Evolutionary conservation across 2,113 vertebrate genomes (phyloP), one percentile per base, ranked within the genome.

Genomic region (Ramphastos sulfuratus): DNA sequence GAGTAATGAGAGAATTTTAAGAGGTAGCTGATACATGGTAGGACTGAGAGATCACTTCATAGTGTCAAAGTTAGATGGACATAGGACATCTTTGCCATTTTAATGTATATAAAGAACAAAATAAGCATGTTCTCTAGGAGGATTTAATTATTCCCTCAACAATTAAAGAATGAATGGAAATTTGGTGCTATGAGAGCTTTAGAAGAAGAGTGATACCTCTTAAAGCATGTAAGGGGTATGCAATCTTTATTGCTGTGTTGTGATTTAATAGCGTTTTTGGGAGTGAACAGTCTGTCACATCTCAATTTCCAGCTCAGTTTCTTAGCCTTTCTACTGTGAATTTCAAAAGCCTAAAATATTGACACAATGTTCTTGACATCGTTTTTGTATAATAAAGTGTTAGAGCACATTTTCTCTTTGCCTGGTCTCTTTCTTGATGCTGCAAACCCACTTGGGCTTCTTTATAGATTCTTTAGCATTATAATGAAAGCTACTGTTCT

Each of bases 401-500:
- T 52, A 28, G 42, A 94, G 54, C 35, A 27, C 23, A 8, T 39
- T 87, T 84, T 93, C 37, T 73, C 56, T 85, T 65, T 72, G 28
- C 44, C 44, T 24, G 21, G 7, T 25, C 10, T 84, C n/a, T 67
- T 87, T 85, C 42, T 85, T 85, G 46, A 59, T 76, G 23, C 56
- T 66, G 50, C 76, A 89, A 48, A 7, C 10, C n/a, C 74, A 14
- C 56, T 72, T 87, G 35, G 24, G 25, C 5, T 69, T 93, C 48
- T 88, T 86, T 82, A 74, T 89, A 61, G 42, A 21, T 3, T 3
- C 20, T 73, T 46, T 31, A 77, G 23, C 56, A 42, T 81, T 71
- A 37, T 81, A 87, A 77, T 70, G 59, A 82, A 89, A 89, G 46
- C 74, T 93, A 12, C 35, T 85, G 2, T 89, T 85, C 46, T 90